Conservation (phyloP, 2,113 vertebrate species). For the Charadrius vociferus region DNA sequence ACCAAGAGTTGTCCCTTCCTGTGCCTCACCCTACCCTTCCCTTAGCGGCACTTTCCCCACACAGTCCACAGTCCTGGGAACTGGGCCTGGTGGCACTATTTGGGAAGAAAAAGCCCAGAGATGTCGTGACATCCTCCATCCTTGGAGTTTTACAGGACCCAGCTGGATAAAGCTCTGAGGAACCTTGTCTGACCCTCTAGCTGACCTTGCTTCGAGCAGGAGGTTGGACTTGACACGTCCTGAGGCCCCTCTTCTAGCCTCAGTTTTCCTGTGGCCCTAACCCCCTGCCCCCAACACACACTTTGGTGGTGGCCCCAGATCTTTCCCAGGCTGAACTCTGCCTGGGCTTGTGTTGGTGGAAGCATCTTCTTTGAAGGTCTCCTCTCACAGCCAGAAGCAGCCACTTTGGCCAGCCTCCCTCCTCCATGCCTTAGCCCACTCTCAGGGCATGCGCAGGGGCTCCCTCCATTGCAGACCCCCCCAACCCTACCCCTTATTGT, state of each 20-base stretch:
- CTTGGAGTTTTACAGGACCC: neutral
- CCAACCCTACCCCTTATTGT: neutral
- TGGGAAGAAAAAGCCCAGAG: neutral
- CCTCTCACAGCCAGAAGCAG: neutral
- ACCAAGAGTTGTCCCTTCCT: neutral
- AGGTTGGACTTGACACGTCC: neutral
- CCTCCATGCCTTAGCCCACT: neutral
- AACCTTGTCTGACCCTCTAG: neutral
- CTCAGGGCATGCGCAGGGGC: rapidly evolving
- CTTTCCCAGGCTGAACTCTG: neutral
- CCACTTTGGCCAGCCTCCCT: neutral
- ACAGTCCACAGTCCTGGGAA: neutral
- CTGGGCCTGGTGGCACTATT: neutral
- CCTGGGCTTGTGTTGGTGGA: neutral
- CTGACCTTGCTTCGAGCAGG: neutral
- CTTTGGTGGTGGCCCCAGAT: neutral
- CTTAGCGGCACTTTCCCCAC: neutral
- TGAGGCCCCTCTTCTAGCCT: neutral
- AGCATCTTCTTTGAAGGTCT: neutral
- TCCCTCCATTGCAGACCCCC: neutral
- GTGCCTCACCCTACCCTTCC: neutral
- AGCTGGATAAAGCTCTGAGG: neutral
- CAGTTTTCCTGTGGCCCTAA: neutral
- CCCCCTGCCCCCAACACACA: too few species aligned
- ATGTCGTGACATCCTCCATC: neutral